Evolutionary conservation across 2,113 vertebrate genomes (phyloP), one percentile per base, ranked within the genome.

Genomic region (Ellobius talpinus): DNA sequence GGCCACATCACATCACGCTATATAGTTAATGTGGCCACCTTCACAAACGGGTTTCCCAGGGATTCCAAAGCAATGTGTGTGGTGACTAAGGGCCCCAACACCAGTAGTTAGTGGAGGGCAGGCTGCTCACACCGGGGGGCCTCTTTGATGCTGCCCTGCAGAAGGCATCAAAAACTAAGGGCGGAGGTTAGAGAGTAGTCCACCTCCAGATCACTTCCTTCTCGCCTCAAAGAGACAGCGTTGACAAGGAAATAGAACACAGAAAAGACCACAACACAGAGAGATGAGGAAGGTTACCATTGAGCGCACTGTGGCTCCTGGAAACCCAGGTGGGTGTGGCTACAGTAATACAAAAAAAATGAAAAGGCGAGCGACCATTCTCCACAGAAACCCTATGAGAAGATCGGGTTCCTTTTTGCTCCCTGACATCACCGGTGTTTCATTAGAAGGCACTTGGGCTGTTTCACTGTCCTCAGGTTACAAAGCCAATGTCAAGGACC

Each of bases 21-120:
- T 36, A 8, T 26, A 2, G 0, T n/a, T 19, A 66, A 26, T 16
- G 4, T 0, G 17, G 68, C 33, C 1, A 3, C 68, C 55, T 73
- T 66, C 33, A 85, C 21, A 39, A n/a, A 76, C 55, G 47, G 47
- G 58, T 42, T 26, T 50, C 76, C n/a, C 16, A 76, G 10, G 66
- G 42, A 45, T 26, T 70, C 39, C 24, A 42, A 68, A 74, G n/a
- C 33, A 31, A 47, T 29, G 52, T 63, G 58, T 52, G 76, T 39
- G 23, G 70, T 58, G 68, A n/a, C 70, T 55, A 55, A 63, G n/a
- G 14, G 65, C 17, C 72, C n/a, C 61, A 29, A 9, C 66, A 33
- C 63, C 78, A 31, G n/a, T 5, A 65, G 63, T 14, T 31, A 45
- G 87, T 21, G 55, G 24, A 76, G 73, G 14, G 58, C 9, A 19